Evolutionary conservation across 2,113 vertebrate genomes (phyloP), one percentile per base, ranked within the genome.

Genomic region (Dipodomys ordii): DNA sequence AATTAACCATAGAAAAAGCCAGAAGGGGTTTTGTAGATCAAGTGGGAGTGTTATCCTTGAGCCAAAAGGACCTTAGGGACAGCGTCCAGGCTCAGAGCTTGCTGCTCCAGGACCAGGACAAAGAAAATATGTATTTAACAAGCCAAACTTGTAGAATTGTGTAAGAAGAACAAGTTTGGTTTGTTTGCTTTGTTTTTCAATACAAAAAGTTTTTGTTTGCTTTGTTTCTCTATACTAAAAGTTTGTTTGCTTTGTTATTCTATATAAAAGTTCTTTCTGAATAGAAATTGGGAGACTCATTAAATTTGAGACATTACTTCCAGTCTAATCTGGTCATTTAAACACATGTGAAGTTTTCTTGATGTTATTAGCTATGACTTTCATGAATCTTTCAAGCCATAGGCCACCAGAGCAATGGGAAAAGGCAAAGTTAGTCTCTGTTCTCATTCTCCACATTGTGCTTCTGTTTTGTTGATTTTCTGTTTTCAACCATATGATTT

Each of bases 221-320:
- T 94, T 90, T 81, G 4, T 60, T 80, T 94, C 84, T 71, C 35
- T 81, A 10, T 83, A 16, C 35, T 27, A 49, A 22, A 22, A 49
- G 8, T 88, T 76, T 19, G 5, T 73, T 67, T 30, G 6, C 22
- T 94, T 90, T 81, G 4, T 60, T 80, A 92, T 89, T 71, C 35
- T 81, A 10, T 83, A 16, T 27, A 49, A 22, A 22, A n/a, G 46
- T 94, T 68, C 39, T 94, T 93, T 90, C 32, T 83, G 35, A 84
- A 94, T 64, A 76, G 22, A 92, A 87, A 68, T 62, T 87, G n/a
- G 39, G 83, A 69, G 16, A 67, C 35, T 82, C 65, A 78, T 84
- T 72, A 77, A 95, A 90, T 81, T 84, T 92, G 35, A 68, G 93
- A 84, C 30, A 77, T 19, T 69, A 79, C 12, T 27, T 84, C 30